These are phyloP conservation scores for Ascaphus truei DNA, from an alignment of 2,113 vertebrate genomes.

Conservation along the genomic window DNA sequence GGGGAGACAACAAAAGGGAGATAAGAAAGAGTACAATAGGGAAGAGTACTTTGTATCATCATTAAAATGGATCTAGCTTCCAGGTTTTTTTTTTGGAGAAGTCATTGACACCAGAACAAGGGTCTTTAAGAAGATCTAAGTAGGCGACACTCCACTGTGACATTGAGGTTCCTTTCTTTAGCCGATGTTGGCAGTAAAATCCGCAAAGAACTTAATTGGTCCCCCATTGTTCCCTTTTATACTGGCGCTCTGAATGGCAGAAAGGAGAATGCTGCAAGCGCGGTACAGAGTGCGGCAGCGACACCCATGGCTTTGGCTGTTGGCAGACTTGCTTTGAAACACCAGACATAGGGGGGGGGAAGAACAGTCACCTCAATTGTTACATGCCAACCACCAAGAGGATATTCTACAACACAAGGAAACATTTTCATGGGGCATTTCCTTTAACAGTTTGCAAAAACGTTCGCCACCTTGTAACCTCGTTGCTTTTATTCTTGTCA, in stretches of 20 bases:
- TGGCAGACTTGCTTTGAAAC: no score
- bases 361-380: no score
- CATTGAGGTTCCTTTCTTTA: conserved; percentile 3
- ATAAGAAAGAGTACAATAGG: neutral
- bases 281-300: neutral
- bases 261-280: neutral
- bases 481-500: no score
- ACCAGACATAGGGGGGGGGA: no score
- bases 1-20: neutral
- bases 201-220: conserved; percentile 19
- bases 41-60: neutral
- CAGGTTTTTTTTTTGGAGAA: neutral
- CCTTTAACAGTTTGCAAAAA: no score
- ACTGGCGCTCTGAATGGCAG: neutral
- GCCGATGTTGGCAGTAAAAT: neutral
- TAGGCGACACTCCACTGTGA: neutral
- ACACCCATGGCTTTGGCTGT: neutral
- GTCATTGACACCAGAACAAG: conserved; percentile 21
- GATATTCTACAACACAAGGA: no score
- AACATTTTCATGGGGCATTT: no score
- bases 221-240: conserved; percentile 13
- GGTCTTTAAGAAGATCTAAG: conserved; percentile 1
- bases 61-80: neutral
- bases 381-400: no score
- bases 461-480: no score